Evolutionary conservation across 2,113 vertebrate species (phyloP).

Genomic region (Pyrgilauda ruficollis): DNA sequence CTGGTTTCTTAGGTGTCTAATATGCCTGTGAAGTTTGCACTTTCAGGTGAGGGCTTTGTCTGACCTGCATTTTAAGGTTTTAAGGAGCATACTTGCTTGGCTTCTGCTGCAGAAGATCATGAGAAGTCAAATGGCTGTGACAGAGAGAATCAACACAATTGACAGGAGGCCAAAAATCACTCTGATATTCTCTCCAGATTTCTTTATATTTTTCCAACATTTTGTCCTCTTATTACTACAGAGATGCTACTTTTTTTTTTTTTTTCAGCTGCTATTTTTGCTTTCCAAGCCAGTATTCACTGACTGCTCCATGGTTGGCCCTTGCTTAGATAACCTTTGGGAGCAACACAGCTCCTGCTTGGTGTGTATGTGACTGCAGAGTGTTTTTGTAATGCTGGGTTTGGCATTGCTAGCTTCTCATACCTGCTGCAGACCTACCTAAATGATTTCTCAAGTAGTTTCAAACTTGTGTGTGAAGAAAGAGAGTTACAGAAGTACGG

Average conservation of each 20-base stretch:
- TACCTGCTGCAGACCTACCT: background rate
- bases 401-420: background rate
- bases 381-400: background rate
- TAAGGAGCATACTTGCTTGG: background rate
- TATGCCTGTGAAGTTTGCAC: background rate
- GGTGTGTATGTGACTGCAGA: background rate
- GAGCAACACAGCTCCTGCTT: background rate
- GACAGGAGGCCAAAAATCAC: background rate
- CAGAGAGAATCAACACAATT: background rate
- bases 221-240: background rate
- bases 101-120: background rate
- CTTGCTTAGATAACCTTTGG: background rate
- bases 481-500: background rate
- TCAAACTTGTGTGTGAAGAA: background rate
- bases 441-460: background rate
- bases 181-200: background rate
- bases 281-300: background rate
- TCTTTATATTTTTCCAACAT: background rate
- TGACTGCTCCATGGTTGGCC: background rate
- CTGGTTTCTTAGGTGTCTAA: background rate
- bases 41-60: background rate
- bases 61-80: background rate
- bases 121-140: background rate
- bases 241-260: background rate
- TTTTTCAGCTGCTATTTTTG: background rate